Conservation (phyloP, 1,140 invertebrate genomes). For the Hirudo medicinalis region DNA sequence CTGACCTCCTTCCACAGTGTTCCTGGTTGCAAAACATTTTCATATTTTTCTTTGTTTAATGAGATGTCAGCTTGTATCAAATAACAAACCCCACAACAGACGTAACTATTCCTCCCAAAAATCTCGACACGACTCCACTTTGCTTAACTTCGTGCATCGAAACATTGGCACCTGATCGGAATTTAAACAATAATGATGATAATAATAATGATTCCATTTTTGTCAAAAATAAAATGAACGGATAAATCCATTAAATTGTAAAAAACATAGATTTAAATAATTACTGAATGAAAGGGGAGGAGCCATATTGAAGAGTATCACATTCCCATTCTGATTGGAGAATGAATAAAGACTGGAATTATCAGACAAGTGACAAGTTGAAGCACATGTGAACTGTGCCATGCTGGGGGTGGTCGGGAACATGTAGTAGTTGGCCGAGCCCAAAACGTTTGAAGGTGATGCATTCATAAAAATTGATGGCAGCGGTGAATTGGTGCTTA, state of each 20-base stretch:
- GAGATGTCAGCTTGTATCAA: neutral
- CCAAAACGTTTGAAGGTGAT: neutral
- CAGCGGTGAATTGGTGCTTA: neutral
- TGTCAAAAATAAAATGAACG: neutral
- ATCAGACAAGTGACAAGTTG: neutral
- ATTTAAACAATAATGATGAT: neutral
- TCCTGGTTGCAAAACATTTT: neutral
- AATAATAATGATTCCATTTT: neutral
- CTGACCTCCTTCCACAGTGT: neutral
- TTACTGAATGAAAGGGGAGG: conserved; percentile 6
- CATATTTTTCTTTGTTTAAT: neutral
- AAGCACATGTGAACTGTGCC: neutral
- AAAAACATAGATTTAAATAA: neutral
- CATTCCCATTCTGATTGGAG: neutral
- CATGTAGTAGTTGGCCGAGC: conserved; percentile 1
- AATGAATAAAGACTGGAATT: neutral
- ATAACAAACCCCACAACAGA: neutral
- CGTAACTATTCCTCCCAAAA: conserved; percentile 1
- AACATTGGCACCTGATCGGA: neutral
- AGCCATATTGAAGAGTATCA: conserved; percentile 2
- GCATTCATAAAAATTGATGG: neutral
- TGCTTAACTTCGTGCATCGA: neutral
- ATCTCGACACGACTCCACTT: neutral
- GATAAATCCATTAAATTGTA: neutral
- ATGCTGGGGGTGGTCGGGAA: neutral